Percentiles rank a stretch among this genome's conserved stretches.
These are phyloP conservation scores for Bucco capensis DNA, from an alignment of 2,113 vertebrate species.

Conservation along the genomic window DNA sequence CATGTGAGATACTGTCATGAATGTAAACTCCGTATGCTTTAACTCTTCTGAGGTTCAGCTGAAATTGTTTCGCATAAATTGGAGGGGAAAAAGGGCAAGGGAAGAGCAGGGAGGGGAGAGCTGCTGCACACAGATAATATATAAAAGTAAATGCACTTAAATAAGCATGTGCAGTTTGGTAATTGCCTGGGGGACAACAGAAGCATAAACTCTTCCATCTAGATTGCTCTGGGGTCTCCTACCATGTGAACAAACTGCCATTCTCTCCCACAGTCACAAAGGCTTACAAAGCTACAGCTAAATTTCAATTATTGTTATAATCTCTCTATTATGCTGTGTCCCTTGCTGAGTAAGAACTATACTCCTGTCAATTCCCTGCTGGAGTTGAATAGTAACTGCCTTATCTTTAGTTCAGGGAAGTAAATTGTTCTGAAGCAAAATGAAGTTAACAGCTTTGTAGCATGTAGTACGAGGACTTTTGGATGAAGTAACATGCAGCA, in stretches of 20 bases:
- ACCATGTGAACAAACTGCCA: neutral
- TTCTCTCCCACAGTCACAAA: neutral
- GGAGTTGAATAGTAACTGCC: neutral
- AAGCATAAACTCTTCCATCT: neutral
- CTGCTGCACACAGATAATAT: neutral
- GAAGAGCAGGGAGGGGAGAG: neutral
- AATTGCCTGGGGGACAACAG: neutral
- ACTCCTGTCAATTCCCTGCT: neutral
- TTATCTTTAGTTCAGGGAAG: neutral
- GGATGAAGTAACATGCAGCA: neutral
- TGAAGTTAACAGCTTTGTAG: neutral
- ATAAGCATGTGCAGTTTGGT: neutral
- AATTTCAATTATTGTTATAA: neutral
- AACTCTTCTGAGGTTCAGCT: neutral
- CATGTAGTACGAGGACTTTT: neutral
- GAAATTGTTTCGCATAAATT: neutral
- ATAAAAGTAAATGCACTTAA: neutral
- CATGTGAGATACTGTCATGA: neutral
- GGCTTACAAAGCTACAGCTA: neutral
- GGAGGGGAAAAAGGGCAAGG: neutral
- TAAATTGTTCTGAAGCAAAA: neutral
- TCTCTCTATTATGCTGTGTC: neutral
- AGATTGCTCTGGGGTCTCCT: neutral
- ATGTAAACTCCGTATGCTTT: neutral
- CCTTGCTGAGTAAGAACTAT: neutral